These are phyloP conservation scores for Scaptomyza hsui DNA, from an alignment of 1,140 invertebrate genomes.

Conservation along the genomic window DNA sequence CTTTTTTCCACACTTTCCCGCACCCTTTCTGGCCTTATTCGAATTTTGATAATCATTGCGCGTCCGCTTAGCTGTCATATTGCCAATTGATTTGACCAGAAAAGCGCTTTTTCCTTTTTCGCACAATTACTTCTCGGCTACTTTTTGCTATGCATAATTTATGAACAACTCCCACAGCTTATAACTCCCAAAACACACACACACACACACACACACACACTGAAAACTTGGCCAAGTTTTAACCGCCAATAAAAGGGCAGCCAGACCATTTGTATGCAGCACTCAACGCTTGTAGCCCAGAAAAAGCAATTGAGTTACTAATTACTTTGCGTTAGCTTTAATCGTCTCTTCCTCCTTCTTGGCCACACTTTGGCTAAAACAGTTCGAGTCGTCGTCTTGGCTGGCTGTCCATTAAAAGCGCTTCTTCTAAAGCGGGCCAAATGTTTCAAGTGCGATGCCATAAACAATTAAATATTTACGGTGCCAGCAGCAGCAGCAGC, in stretches of 20 bases:
- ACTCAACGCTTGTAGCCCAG: constrained; percentile 41
- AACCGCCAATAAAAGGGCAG: constrained; percentile 35
- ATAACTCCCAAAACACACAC: too few species aligned
- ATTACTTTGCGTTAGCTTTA: constrained; percentile 73
- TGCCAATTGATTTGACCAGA: constrained; percentile 43
- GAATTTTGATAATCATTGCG: constrained; percentile 25
- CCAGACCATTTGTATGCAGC: constrained; percentile 65
- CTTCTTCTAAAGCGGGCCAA: constrained; percentile 41
- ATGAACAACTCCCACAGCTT: constrained; percentile 13
- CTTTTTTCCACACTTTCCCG: not conserved
- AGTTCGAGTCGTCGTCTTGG: too few species aligned
- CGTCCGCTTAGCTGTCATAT: constrained; percentile 32
- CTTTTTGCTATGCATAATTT: constrained; percentile 44
- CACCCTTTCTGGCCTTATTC: not conserved
- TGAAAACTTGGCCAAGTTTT: not conserved
- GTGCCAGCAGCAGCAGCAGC: constrained; percentile 25
- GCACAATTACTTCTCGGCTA: constrained; percentile 28
- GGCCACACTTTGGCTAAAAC: too few species aligned
- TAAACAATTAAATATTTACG: constrained; percentile 80
- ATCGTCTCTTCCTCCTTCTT: constrained; percentile 38
- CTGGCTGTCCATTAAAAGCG: constrained; percentile 71
- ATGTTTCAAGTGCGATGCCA: constrained; percentile 58
- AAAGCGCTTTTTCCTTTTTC: constrained; percentile 7
- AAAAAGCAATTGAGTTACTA: constrained; percentile 77
- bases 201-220: too few species aligned